These are phyloP conservation scores for Turdus rufiventris DNA, from an alignment of 2,113 vertebrate species.

Conservation along the genomic window DNA sequence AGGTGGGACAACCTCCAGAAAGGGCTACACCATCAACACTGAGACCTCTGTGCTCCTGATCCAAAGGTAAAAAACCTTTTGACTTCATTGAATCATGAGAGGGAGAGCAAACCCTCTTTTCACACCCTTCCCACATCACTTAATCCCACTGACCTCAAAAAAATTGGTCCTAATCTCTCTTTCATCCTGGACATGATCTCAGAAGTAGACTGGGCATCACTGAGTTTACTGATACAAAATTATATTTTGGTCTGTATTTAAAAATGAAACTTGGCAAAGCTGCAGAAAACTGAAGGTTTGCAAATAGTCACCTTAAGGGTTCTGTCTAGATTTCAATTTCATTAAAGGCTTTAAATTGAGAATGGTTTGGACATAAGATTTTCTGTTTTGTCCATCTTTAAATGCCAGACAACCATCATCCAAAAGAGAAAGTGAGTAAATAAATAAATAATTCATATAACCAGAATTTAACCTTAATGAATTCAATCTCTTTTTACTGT, in stretches of 20 bases:
- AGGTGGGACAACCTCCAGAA: not conserved
- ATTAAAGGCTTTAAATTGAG: not conserved
- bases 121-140: not conserved
- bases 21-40: not conserved
- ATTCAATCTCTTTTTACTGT: not conserved
- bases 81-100: rapidly evolving
- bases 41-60: not conserved
- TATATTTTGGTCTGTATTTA: not conserved
- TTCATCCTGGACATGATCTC: not conserved
- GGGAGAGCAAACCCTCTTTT: not conserved
- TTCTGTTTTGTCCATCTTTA: not conserved
- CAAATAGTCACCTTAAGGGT: not conserved
- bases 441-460: not conserved
- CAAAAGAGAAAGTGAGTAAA: not conserved
- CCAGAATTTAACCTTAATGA: conserved; percentile 16
- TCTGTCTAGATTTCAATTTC: not conserved
- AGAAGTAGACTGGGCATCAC: rapidly evolving
- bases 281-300: not conserved
- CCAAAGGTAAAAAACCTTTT: not conserved
- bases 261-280: not conserved
- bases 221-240: not conserved
- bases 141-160: not conserved
- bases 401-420: not conserved
- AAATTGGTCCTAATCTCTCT: not conserved
- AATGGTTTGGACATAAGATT: not conserved